These are phyloP conservation scores for Nycticorax nycticorax DNA, from an alignment of 2,113 vertebrate genomes.

Conservation along the genomic window DNA sequence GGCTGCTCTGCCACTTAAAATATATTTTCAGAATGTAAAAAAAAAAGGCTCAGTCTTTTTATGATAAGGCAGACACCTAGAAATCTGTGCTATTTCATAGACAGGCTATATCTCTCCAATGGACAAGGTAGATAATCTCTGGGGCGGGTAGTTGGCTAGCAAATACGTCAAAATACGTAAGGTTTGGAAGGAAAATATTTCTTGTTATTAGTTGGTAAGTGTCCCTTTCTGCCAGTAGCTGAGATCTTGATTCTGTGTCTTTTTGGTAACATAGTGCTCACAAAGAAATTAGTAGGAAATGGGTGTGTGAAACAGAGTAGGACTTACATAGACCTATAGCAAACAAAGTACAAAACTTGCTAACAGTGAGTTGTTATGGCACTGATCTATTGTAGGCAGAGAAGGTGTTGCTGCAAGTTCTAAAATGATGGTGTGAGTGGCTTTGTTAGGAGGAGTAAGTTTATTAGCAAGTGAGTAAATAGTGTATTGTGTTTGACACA, in stretches of 20 bases:
- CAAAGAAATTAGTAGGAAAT: neutral
- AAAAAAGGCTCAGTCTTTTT: neutral
- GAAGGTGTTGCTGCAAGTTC: neutral
- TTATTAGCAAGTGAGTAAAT: neutral
- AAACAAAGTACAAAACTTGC: neutral
- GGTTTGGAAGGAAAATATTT: neutral
- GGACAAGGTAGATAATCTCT: neutral
- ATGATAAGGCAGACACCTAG: neutral
- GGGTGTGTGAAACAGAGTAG: neutral
- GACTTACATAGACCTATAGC: neutral
- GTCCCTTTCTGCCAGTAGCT: neutral
- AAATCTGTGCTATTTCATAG: neutral
- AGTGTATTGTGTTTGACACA: neutral
- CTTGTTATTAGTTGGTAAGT: neutral
- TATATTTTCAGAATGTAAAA: neutral
- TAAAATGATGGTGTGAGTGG: neutral
- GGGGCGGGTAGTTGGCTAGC: fast-evolving
- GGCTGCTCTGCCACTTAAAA: neutral
- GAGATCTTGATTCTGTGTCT: neutral
- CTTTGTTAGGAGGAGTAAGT: neutral
- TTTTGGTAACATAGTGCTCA: neutral
- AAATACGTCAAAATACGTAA: neutral
- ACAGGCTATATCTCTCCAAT: neutral
- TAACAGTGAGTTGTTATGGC: neutral
- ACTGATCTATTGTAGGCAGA: neutral